Conservation (phyloP, 2,113 vertebrate genomes). For the Todiramphus chloris region DNA sequence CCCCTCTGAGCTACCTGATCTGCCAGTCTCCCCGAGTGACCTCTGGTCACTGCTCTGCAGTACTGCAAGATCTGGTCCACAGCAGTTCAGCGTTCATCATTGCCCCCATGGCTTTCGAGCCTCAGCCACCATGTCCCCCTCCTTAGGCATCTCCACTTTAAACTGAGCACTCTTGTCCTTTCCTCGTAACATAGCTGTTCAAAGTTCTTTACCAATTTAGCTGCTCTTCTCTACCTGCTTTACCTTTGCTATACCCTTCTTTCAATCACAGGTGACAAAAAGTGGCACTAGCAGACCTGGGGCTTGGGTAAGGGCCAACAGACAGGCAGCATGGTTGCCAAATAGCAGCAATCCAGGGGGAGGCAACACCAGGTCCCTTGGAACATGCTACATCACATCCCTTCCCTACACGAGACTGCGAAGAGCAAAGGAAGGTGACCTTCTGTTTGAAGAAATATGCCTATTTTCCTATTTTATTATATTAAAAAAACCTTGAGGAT, state of each 20-base stretch:
- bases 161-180: background rate
- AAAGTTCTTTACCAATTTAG: background rate
- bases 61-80: background rate
- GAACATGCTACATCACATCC: rapidly evolving
- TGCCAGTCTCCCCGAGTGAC: background rate
- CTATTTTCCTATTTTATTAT: background rate
- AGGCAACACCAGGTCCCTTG: rapidly evolving
- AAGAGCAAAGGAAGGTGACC: background rate
- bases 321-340: background rate
- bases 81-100: background rate
- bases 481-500: background rate
- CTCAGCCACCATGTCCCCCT: background rate
- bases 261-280: background rate
- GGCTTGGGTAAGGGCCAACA: background rate
- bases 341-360: background rate
- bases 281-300: background rate
- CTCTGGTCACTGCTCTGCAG: background rate
- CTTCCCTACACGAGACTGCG: background rate
- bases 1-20: background rate
- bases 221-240: background rate
- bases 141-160: background rate
- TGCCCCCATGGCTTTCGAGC: background rate
- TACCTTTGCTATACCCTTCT: background rate
- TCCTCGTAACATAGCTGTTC: background rate
- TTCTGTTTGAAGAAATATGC: background rate